A percentile compares a stretch with the other conserved stretches of the same genome.
phyloP scores from a whole-genome alignment of 1,140 invertebrate genomes.

The Bactericera cockerelli region DNA sequence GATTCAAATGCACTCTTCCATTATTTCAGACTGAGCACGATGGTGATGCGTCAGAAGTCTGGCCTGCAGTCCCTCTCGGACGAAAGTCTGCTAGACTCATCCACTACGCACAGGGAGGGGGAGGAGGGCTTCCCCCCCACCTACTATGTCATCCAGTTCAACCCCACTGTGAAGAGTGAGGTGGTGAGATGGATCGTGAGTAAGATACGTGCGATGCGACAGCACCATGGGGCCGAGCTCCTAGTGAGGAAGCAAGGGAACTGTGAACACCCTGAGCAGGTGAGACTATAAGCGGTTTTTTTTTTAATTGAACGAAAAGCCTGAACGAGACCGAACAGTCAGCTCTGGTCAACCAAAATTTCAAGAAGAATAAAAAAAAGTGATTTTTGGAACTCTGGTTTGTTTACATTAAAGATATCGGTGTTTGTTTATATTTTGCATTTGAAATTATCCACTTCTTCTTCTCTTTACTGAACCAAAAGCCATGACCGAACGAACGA shows the following conservation, averaged over 20 bases:
- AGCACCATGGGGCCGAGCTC: slow-evolving; percentile 41
- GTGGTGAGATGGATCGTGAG: slow-evolving; percentile 39
- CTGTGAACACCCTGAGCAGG: slow-evolving; percentile 28
- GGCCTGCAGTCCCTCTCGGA: not conserved
- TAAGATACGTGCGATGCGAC: slow-evolving; percentile 36
- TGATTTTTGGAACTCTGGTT: too few relatives aligned
- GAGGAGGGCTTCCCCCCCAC: slow-evolving; percentile 30
- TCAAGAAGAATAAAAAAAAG: too few relatives aligned
- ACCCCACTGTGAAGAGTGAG: slow-evolving; percentile 31
- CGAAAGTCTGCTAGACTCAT: slow-evolving; percentile 30
- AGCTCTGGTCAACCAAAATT: too few relatives aligned
- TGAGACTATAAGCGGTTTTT: not conserved
- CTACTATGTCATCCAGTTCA: slow-evolving; percentile 37
- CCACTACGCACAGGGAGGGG: not conserved
- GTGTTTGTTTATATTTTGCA: too few relatives aligned
- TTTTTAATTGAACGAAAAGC: too few relatives aligned
- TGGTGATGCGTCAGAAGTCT: not conserved
- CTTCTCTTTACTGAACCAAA: too few relatives aligned
- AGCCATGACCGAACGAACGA: too few relatives aligned
- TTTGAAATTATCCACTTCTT: too few relatives aligned
- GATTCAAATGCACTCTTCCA: too few relatives aligned
- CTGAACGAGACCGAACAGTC: too few relatives aligned
- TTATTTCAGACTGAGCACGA: not conserved
- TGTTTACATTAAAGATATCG: too few relatives aligned
- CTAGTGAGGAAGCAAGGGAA: slow-evolving; percentile 36